Evolutionary conservation across 2,888 invertebrate genomes (phyloP).

Genomic region (Cyaniris semiargus): DNA sequence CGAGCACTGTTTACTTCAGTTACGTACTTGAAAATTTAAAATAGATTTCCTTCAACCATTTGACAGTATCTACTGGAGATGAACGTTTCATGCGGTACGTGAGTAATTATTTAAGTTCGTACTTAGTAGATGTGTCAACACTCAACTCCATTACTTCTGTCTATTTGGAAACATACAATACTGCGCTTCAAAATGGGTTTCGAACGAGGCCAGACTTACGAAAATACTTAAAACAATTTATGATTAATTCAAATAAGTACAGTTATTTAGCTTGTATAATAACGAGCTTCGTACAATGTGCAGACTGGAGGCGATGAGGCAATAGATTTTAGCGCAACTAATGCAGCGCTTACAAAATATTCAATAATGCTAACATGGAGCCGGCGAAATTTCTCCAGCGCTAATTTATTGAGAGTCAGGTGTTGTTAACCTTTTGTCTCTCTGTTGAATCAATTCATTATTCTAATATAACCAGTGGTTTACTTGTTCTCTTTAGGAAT

Average conservation of each 20-base stretch:
- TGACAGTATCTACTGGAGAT: neutral
- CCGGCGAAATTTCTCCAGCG: conserved; percentile 6
- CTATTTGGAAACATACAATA: neutral
- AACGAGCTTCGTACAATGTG: conserved; percentile 10
- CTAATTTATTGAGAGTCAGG: conserved; percentile 37
- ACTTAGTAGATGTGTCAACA: conserved; percentile 10
- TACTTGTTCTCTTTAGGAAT: conserved; percentile 60
- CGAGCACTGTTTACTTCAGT: neutral
- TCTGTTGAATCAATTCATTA: conserved; percentile 62
- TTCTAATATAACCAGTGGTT: conserved; percentile 50
- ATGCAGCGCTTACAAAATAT: conserved; percentile 18
- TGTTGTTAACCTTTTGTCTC: conserved; percentile 42
- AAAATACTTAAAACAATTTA: neutral
- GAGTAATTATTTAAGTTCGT: conserved; percentile 19
- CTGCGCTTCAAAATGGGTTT: neutral
- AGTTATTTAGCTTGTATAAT: conserved; percentile 8
- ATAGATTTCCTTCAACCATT: neutral
- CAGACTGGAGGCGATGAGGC: conserved; percentile 3
- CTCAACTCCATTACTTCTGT: conserved; percentile 12
- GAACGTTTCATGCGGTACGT: neutral
- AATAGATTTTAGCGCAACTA: conserved; percentile 17
- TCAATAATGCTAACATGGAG: conserved; percentile 3
- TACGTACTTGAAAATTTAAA: neutral
- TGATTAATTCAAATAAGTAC: conserved; percentile 8
- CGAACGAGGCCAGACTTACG: neutral